These are phyloP conservation scores for Artemisiospiza belli DNA, from an alignment of 2,113 vertebrate species.

Conservation along the genomic window DNA sequence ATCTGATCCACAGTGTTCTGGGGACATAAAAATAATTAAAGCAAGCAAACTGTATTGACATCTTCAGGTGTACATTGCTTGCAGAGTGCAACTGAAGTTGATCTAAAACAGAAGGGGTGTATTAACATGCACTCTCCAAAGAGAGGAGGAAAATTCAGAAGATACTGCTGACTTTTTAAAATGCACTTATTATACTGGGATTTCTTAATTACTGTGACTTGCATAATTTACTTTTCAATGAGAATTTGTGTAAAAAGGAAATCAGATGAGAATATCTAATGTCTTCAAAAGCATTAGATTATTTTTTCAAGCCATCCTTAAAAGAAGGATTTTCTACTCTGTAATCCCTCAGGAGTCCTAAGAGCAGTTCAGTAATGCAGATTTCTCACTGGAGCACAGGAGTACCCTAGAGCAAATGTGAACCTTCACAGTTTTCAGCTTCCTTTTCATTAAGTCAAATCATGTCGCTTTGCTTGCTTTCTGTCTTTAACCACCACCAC, in stretches of 20 bases:
- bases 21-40: not conserved
- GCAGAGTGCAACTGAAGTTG: not conserved
- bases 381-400: not conserved
- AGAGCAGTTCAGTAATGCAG: not conserved
- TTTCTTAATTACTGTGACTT: constrained; percentile 9
- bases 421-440: not conserved
- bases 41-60: not conserved
- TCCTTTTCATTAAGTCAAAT: not conserved
- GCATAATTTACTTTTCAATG: not conserved
- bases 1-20: not conserved
- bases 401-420: not conserved
- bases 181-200: not conserved
- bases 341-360: not conserved
- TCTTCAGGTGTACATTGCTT: not conserved
- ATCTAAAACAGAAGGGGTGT: not conserved
- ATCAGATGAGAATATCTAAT: not conserved
- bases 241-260: not conserved
- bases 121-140: not conserved
- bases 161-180: not conserved
- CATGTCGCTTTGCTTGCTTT: not conserved
- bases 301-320: not conserved
- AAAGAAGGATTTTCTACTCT: not conserved
- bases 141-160: not conserved
- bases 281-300: not conserved
- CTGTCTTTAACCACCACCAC: not conserved